phyloP scores from a whole-genome alignment of 1,140 invertebrate genomes.

The Lasioglossum albipes region DNA sequence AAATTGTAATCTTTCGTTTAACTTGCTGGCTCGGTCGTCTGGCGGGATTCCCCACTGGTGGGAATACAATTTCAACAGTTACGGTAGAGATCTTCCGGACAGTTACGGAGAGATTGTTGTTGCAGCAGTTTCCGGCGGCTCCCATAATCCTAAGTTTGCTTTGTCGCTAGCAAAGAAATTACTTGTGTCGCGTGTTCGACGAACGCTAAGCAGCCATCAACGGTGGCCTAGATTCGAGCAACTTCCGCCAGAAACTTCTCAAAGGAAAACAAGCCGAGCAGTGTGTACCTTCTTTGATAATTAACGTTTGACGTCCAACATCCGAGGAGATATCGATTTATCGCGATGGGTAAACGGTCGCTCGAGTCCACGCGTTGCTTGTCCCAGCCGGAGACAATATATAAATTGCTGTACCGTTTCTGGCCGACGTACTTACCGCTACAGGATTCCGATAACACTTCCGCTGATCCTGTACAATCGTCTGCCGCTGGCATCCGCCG shows the following conservation, averaged over 20 bases:
- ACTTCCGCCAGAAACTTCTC: not conserved
- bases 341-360: conserved; percentile 21
- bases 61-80: no score
- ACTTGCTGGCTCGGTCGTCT: no score
- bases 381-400: not conserved
- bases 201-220: no score
- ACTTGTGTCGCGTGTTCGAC: not conserved
- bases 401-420: conserved; percentile 24
- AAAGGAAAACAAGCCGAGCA: conserved; percentile 10
- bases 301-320: conserved; percentile 5
- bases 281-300: conserved; percentile 6
- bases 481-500: not conserved
- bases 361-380: not conserved
- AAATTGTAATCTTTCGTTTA: no score
- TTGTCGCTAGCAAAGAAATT: no score
- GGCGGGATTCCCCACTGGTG: no score
- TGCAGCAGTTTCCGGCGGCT: no score
- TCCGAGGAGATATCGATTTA: conserved; percentile 19
- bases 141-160: no score
- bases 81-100: no score
- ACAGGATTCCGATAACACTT: conserved; percentile 26
- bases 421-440: conserved; percentile 19
- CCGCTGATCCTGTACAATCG: not conserved
- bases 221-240: not conserved
- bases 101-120: no score